Evolutionary conservation across 2,888 invertebrate species (phyloP).

Genomic region (Lepidochitona cinerea): DNA sequence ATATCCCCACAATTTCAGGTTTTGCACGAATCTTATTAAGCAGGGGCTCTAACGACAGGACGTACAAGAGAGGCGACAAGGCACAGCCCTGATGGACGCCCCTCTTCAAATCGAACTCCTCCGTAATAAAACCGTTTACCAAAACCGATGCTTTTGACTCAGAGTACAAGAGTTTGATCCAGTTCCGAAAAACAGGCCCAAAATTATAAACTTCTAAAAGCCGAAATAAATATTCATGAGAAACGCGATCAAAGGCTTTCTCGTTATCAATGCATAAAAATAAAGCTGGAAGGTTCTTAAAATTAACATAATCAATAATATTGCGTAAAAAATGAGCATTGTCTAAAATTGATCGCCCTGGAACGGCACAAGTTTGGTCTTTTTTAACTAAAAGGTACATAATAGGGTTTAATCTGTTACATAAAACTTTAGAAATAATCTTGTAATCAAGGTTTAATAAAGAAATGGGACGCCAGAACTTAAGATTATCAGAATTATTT

Average conservation of each 20-base stretch:
- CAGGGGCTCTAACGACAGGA: too few species aligned
- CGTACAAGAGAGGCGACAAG: background rate
- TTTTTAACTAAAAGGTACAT: background rate
- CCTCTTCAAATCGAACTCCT: background rate
- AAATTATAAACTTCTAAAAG: background rate
- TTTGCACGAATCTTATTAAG: too few species aligned
- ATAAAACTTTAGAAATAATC: constrained; percentile 1
- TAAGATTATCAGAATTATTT: background rate
- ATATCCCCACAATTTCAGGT: too few species aligned
- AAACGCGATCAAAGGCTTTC: background rate
- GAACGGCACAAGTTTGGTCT: background rate
- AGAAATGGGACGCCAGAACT: background rate
- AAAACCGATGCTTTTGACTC: background rate
- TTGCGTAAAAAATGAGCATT: background rate
- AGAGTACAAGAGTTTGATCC: background rate
- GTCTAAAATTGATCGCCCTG: background rate
- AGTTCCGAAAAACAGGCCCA: background rate
- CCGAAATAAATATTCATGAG: background rate
- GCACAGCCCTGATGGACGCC: background rate
- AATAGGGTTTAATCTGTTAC: background rate
- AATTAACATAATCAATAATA: background rate
- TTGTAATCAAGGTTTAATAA: background rate
- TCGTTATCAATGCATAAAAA: background rate
- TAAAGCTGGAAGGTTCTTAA: background rate
- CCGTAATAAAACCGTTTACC: background rate